A percentile compares a stretch with the other conserved stretches of the same genome.
Evolutionary conservation across 2,888 invertebrate genomes (phyloP).

Genomic region (Ellobium chinense): DNA sequence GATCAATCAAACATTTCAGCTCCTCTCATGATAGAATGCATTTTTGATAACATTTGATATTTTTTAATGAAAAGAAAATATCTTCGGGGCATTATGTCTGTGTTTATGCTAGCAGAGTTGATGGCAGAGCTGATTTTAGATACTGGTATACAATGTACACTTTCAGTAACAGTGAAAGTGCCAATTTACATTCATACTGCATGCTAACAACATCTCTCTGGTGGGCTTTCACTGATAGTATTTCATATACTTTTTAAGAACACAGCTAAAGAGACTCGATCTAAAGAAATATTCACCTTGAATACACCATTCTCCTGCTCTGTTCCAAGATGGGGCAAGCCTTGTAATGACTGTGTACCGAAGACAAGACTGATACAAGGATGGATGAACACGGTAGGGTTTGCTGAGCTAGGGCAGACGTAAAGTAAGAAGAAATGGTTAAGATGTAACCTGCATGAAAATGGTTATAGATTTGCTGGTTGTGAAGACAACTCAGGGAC

Average conservation of each 20-base stretch:
- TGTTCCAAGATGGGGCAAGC: slow-evolving; percentile 74
- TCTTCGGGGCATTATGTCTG: too few relatives aligned
- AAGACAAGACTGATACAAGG: slow-evolving; percentile 69
- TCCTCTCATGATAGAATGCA: not conserved
- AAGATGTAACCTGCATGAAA: not conserved
- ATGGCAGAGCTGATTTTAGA: too few relatives aligned
- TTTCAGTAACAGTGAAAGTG: not conserved
- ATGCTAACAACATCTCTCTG: too few relatives aligned
- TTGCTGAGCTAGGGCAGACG: slow-evolving; percentile 57
- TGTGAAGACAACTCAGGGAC: not conserved
- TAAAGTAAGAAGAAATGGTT: not conserved
- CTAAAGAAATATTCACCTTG: slow-evolving; percentile 64
- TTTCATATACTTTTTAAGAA: too few relatives aligned
- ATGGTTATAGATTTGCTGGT: not conserved
- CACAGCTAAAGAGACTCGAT: too few relatives aligned
- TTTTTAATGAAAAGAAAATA: too few relatives aligned
- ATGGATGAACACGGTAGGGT: slow-evolving; percentile 62
- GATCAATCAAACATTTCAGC: not conserved
- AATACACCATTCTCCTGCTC: slow-evolving; percentile 70
- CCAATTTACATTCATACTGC: not conserved
- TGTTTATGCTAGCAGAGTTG: too few relatives aligned
- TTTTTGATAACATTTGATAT: too few relatives aligned
- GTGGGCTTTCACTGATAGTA: too few relatives aligned
- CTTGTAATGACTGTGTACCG: slow-evolving; percentile 69
- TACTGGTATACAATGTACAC: too few relatives aligned